Evolutionary conservation across 92 coral and sea anemone genomes (phyloP), one percentile per base, ranked within the genome.

Genomic region (Actinernus sp.): DNA sequence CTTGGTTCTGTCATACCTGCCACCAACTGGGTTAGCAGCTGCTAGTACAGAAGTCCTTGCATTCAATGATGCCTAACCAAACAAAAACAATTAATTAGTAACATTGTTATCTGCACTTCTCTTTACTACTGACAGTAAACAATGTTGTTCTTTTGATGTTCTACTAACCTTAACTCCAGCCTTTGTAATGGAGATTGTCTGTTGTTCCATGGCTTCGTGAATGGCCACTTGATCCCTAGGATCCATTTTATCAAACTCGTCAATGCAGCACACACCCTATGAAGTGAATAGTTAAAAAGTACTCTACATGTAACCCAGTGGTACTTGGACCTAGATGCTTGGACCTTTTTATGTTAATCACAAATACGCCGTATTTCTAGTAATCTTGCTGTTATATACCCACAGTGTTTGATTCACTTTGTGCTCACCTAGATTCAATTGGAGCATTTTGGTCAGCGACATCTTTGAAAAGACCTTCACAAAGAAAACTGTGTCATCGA

Each of bases 131-230:
- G 14, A 11, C 2, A 16, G 30, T 25, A 51, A 51, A 51, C 24
- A 19, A 19, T 6, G 14, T 34, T 34, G 41, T 34, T 45, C 30
- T 8, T 16, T 20, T 10, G 28, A 7, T n/a, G 17, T 0, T 17
- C 14, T 34, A 49, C 4, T 23, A 63, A 93, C 98, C 97, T 94
- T 90, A 10, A 94, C 97, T 0, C 98, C 97, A 55, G 97, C 98
- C 68, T 94, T 93, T 3, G 98, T 91, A 6, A 94, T 76, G 28
- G 98, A 94, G 46, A 94, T 91, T 7, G 98, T 94, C 43, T 94
- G 98, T 55, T 94, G 98, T 78, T 94, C 98, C 98, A 94, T 94
- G 17, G 97, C 98, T 62, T 94, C 98, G 38, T 94, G 98, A 65
- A 94, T 94, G 24, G 98, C 97, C 0, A 93, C 98, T 65, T 93